Evolutionary conservation across 1,140 invertebrate species (phyloP).

Genomic region (Drosophila sucinea): DNA sequence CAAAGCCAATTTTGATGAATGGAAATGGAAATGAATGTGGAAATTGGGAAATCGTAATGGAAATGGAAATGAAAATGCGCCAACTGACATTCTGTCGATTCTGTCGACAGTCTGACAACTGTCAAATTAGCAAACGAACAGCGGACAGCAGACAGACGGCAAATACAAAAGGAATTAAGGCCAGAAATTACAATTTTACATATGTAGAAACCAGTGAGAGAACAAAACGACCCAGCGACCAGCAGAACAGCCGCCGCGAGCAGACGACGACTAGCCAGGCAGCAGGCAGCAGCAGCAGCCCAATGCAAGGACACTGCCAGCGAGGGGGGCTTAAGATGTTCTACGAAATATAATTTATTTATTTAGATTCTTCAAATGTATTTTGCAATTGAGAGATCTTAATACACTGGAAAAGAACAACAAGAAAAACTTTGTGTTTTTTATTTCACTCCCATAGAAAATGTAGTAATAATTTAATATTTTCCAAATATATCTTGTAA

Average conservation of each 20-base stretch:
- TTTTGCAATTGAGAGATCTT: not conserved
- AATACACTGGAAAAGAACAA: no score
- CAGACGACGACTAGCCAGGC: conserved; percentile 51
- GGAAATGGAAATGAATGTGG: conserved; percentile 48
- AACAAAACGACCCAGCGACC: conserved; percentile 27
- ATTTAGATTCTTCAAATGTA: not conserved
- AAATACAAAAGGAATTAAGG: conserved; percentile 71
- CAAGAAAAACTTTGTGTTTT: no score
- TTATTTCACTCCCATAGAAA: no score
- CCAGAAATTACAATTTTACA: conserved; percentile 68
- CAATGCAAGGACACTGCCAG: not conserved
- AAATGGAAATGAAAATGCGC: conserved; percentile 40
- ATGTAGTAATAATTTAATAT: no score
- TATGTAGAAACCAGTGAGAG: conserved; percentile 28
- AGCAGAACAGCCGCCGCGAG: conserved; percentile 28
- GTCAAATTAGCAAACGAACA: conserved; percentile 74
- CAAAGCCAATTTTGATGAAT: conserved; percentile 81
- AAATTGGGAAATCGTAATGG: conserved; percentile 19
- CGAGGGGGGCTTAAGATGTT: not conserved
- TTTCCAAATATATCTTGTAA: not conserved
- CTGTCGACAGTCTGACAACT: conserved; percentile 60
- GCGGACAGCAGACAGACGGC: conserved; percentile 27
- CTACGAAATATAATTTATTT: no score
- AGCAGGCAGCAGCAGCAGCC: conserved; percentile 1
- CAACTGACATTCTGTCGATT: conserved; percentile 27